A percentile compares a stretch with the other conserved stretches of the same genome.
Conservation (phyloP, 2,113 vertebrate species). For the Eonycteris spelaea region DNA sequence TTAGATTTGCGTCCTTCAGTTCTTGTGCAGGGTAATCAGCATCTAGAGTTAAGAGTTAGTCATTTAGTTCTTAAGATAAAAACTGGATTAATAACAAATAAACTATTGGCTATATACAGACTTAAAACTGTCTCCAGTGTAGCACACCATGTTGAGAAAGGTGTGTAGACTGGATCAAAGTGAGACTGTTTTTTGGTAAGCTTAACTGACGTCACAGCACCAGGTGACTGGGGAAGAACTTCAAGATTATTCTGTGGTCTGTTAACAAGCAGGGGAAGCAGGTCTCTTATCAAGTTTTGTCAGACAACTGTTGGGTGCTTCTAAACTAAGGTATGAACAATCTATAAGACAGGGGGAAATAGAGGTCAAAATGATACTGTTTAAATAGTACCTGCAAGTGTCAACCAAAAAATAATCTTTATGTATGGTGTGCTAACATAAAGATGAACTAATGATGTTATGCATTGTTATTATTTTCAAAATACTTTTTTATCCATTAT, state of each 20-base stretch:
- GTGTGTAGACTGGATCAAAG: neutral
- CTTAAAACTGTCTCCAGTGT: neutral
- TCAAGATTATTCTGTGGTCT: neutral
- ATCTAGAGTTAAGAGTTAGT: neutral
- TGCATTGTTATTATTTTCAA: neutral
- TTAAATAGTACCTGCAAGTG: neutral
- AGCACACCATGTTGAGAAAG: neutral
- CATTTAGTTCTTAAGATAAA: neutral
- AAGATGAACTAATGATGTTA: neutral
- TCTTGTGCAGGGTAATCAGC: neutral
- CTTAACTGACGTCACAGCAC: neutral
- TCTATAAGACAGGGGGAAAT: neutral
- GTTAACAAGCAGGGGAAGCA: neutral
- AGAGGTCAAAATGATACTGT: neutral
- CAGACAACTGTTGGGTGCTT: neutral
- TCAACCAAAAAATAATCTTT: neutral
- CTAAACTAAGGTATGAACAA: neutral
- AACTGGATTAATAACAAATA: neutral
- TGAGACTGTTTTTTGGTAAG: neutral
- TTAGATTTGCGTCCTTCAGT: neutral
- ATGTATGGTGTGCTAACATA: neutral
- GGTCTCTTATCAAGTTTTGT: neutral
- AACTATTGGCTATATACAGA: neutral
- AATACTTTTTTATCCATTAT: neutral
- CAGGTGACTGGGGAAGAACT: neutral